Percentiles rank a stretch among this genome's conserved stretches.
Evolutionary conservation across 2,888 invertebrate genomes (phyloP).

Genomic region (Drosophila fungiperda): DNA sequence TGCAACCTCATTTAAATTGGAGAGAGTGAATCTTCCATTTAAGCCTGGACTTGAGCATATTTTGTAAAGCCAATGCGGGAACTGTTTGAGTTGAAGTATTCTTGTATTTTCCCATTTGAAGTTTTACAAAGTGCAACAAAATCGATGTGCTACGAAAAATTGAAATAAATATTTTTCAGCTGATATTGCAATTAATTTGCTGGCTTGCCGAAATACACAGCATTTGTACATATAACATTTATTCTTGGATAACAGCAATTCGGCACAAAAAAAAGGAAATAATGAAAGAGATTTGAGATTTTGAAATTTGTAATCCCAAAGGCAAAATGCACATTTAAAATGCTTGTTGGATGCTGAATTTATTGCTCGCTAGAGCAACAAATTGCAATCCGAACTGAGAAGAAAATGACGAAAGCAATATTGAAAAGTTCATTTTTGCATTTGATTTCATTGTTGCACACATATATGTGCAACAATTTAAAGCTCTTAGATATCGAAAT

Average conservation of each 20-base stretch:
- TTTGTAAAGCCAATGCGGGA: conserved; percentile 24
- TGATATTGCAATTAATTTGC: conserved; percentile 62
- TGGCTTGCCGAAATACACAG: conserved; percentile 20
- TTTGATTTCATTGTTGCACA: conserved; percentile 9
- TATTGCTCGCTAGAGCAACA: background rate
- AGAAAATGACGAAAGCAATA: conserved; percentile 8
- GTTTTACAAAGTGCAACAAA: conserved; percentile 18
- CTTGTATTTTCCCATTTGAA: conserved; percentile 13
- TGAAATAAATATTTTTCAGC: conserved; percentile 36
- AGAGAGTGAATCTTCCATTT: background rate
- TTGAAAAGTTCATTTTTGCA: conserved; percentile 9
- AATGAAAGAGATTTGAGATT: conserved; percentile 14
- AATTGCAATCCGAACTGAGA: conserved; percentile 4
- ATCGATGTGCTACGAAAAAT: conserved; percentile 31
- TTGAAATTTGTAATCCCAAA: conserved; percentile 24
- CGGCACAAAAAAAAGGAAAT: background rate
- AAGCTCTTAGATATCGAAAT: background rate
- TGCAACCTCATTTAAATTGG: conserved; percentile 25
- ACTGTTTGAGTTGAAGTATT: background rate
- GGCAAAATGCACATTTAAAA: conserved; percentile 31
- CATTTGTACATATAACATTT: conserved; percentile 19
- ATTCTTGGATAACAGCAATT: conserved; percentile 30
- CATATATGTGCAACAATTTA: background rate
- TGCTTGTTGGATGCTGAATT: conserved; percentile 8
- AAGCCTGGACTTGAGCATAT: conserved; percentile 9